Evolutionary conservation across 1,140 invertebrate genomes (phyloP).

Genomic region (Drosophila ogumai): DNA sequence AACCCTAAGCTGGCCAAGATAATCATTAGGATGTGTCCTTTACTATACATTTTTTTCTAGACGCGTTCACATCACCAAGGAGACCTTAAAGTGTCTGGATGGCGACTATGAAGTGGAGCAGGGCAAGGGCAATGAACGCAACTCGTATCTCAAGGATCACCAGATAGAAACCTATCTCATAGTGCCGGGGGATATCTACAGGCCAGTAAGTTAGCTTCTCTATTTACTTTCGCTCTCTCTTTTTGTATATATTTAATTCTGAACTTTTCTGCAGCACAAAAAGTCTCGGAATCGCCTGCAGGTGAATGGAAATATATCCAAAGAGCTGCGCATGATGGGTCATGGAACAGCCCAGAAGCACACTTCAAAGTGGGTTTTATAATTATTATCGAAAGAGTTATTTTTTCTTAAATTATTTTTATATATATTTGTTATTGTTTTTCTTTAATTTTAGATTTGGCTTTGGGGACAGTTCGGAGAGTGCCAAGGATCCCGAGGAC

Average conservation of each 20-base stretch:
- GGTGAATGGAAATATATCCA: conserved; percentile 92
- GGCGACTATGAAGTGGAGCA: conserved; percentile 96
- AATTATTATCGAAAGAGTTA: not conserved
- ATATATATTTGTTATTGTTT: not conserved
- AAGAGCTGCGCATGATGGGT: conserved; percentile 95
- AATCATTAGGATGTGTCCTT: conserved; percentile 35
- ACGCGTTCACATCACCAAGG: conserved; percentile 97
- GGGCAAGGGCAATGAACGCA: conserved; percentile 92
- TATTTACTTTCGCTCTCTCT: not conserved
- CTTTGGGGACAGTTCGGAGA: conserved; percentile 87
- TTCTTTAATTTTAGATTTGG: conserved; percentile 86
- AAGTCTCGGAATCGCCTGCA: conserved; percentile 87
- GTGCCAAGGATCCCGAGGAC: conserved; percentile 92
- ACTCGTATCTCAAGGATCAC: conserved; percentile 95
- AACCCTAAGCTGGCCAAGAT: conserved; percentile 23
- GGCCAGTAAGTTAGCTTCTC: conserved; percentile 86
- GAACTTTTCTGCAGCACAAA: conserved; percentile 58
- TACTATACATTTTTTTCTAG: conserved; percentile 85
- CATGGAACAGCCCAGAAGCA: conserved; percentile 90
- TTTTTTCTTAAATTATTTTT: too few relatives aligned
- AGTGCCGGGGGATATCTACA: conserved; percentile 89
- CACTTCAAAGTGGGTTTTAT: conserved; percentile 87
- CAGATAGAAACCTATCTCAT: conserved; percentile 97
- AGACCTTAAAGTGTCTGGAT: conserved; percentile 93
- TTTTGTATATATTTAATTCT: not conserved